Percentiles rank a stretch among this genome's conserved stretches.
Conservation (phyloP, 2,797 vertebrate genomes). For the Characodon lateralis region DNA sequence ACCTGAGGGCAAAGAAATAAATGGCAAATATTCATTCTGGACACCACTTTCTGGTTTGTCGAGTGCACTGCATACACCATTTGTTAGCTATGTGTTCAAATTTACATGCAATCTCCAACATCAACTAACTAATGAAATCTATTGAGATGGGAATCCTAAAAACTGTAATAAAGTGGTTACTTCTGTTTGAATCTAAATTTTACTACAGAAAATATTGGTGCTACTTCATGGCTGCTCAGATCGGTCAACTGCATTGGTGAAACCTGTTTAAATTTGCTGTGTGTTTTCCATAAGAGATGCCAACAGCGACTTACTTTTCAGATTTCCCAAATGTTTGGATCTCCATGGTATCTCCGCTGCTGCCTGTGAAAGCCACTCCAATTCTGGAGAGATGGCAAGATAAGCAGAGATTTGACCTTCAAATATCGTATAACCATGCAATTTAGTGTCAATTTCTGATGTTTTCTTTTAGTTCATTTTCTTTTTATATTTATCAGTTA, state of each 20-base stretch:
- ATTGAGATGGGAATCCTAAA: neutral
- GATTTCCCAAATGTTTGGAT: slow-evolving; percentile 91
- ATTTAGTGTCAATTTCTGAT: neutral
- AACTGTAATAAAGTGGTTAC: neutral
- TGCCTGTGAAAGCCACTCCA: slow-evolving; percentile 89
- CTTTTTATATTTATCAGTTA: no score
- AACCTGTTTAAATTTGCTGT: neutral
- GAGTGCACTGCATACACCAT: neutral
- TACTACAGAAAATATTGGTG: neutral
- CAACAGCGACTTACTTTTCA: slow-evolving; percentile 84
- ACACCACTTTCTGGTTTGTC: neutral
- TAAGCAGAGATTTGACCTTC: slow-evolving; percentile 5
- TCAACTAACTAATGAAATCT: neutral
- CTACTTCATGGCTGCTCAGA: neutral
- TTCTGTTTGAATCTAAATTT: neutral
- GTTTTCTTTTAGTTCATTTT: no score
- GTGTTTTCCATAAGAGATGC: neutral
- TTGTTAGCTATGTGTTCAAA: neutral
- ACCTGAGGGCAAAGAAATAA: slow-evolving; percentile 76
- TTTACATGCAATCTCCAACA: neutral
- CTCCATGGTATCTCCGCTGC: slow-evolving; percentile 87
- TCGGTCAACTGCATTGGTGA: neutral
- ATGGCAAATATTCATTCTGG: neutral
- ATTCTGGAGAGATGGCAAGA: slow-evolving; percentile 75
- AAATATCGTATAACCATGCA: neutral